A percentile compares a stretch with the other conserved stretches of the same genome.
Conservation (phyloP, 2,113 vertebrate species). For the Ardeotis arabs region DNA sequence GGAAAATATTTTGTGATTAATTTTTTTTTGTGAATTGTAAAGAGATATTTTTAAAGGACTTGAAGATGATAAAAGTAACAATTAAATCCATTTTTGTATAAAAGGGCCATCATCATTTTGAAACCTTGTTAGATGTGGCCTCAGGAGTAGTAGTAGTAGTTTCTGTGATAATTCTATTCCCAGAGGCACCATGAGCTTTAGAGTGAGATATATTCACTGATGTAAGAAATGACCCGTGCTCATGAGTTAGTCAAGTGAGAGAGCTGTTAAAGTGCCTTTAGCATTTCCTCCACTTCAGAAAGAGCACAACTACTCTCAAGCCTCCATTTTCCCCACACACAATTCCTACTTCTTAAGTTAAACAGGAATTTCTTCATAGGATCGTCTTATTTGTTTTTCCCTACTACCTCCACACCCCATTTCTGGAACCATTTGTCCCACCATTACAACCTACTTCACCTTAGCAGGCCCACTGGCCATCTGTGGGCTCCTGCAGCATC, state of each 20-base stretch:
- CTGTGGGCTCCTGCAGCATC: neutral
- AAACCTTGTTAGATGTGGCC: neutral
- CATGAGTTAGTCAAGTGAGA: conserved; percentile 6
- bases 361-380: neutral
- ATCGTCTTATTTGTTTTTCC: neutral
- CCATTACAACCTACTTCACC: neutral
- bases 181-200: neutral
- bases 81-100: neutral
- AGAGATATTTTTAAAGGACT: neutral
- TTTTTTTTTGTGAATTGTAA: neutral
- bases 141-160: neutral
- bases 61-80: neutral
- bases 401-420: fast-evolving
- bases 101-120: neutral
- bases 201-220: neutral
- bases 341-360: neutral
- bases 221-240: conserved; percentile 30
- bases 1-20: neutral
- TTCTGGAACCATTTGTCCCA: neutral
- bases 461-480: neutral
- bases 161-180: conserved; percentile 15
- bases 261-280: neutral
- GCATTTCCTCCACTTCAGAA: neutral
- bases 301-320: neutral
- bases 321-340: neutral